Evolutionary conservation across 2,113 vertebrate genomes (phyloP).

Genomic region (Echinops telfairi): DNA sequence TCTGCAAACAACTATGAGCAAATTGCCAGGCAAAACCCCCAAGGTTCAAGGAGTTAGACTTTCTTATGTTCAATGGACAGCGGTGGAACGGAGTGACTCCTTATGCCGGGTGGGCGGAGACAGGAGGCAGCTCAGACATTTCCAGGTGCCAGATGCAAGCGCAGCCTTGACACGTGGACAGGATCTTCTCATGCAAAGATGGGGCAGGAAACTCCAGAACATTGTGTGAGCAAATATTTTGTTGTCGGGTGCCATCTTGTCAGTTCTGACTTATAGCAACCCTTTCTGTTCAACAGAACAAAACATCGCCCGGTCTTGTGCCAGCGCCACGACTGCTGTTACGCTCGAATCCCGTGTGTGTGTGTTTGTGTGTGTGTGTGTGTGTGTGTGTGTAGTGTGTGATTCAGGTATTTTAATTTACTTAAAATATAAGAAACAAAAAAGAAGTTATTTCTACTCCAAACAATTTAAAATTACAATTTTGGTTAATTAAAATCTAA

Average conservation of each 20-base stretch:
- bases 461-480: not conserved
- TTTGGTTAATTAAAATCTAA: slow-evolving; percentile 26
- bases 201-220: not conserved
- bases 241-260: too few species aligned
- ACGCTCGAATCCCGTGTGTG: not conserved
- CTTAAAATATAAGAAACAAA: not conserved
- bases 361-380: not conserved
- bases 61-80: not conserved
- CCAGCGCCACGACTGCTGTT: too few species aligned
- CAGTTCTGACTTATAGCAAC: too few species aligned
- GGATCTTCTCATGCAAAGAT: not conserved
- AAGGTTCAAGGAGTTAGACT: not conserved
- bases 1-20: not conserved
- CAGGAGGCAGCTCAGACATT: not conserved
- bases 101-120: not conserved
- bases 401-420: not conserved
- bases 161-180: not conserved
- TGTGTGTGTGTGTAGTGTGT: not conserved
- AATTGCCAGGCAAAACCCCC: not conserved
- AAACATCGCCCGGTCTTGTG: too few species aligned
- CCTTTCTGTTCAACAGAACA: too few species aligned
- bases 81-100: not conserved
- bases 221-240: not conserved
- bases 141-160: not conserved
- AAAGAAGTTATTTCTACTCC: not conserved